Conservation (phyloP, 2,113 vertebrate species). For the Origma solitaria region DNA sequence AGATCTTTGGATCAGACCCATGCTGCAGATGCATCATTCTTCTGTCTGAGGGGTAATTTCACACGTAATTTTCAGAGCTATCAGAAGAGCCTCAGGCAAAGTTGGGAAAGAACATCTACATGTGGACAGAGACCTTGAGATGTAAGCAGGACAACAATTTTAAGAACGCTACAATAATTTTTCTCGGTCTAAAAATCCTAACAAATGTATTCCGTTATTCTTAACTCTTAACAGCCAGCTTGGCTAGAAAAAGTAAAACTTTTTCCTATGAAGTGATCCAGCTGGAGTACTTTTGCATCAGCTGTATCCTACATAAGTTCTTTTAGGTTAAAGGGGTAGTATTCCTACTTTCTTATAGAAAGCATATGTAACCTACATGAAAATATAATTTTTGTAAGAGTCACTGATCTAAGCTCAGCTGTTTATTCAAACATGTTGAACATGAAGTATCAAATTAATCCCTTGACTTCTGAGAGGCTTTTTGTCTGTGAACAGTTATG, state of each 20-base stretch:
- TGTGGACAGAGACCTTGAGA: neutral
- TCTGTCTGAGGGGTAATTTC: neutral
- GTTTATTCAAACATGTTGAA: neutral
- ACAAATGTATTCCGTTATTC: neutral
- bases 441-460: neutral
- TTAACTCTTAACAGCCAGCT: neutral
- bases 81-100: neutral
- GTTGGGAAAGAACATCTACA: neutral
- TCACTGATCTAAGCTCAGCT: neutral
- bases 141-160: neutral
- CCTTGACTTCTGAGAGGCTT: neutral
- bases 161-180: neutral
- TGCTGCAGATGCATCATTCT: neutral
- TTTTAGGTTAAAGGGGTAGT: neutral
- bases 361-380: neutral
- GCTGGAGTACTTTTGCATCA: neutral
- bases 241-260: neutral
- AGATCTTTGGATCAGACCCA: constrained; percentile 2
- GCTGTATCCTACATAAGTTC: neutral
- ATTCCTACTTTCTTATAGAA: neutral
- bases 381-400: neutral
- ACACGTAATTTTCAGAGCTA: neutral
- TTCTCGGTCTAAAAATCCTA: neutral
- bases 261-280: neutral
- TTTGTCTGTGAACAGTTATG: neutral